Percentiles rank a stretch among this genome's conserved stretches.
Conservation (phyloP, 2,797 vertebrate genomes). For the Melanotaenia trifasciata region DNA sequence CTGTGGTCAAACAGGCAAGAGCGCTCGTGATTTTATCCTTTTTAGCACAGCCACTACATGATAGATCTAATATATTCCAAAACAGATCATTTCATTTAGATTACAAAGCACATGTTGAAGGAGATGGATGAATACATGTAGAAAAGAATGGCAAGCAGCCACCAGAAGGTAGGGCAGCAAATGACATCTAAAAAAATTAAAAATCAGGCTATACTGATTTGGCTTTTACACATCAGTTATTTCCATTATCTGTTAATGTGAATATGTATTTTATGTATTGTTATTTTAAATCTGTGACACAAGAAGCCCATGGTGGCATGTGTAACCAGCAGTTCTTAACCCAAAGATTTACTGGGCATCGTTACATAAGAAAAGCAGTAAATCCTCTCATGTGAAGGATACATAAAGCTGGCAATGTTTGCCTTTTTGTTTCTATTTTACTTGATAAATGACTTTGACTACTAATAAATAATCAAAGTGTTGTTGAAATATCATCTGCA, state of each 20-base stretch:
- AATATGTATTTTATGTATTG: not conserved
- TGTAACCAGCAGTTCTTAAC: not conserved
- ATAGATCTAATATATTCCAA: not conserved
- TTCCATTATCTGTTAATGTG: not conserved
- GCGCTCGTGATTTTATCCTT: conserved; percentile 33
- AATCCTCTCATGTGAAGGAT: not conserved
- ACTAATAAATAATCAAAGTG: not conserved
- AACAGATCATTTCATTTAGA: not conserved
- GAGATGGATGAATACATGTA: not conserved
- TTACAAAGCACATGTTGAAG: not conserved
- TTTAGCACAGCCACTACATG: not conserved
- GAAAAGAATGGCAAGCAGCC: not conserved
- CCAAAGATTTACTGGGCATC: conserved; percentile 4
- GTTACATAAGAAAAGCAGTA: conserved; percentile 11
- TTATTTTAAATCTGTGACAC: not conserved
- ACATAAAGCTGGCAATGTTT: not conserved
- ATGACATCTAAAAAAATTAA: not conserved
- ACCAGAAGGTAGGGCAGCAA: not conserved
- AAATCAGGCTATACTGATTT: not conserved
- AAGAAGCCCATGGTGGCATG: not conserved
- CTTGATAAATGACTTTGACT: not conserved
- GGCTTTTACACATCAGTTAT: not conserved
- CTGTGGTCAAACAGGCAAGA: conserved; percentile 38
- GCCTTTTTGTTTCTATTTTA: not conserved
- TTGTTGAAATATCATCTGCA: not conserved